Evolutionary conservation across 2,888 invertebrate genomes (phyloP), one percentile per base, ranked within the genome.

Genomic region (Acleris cristana): DNA sequence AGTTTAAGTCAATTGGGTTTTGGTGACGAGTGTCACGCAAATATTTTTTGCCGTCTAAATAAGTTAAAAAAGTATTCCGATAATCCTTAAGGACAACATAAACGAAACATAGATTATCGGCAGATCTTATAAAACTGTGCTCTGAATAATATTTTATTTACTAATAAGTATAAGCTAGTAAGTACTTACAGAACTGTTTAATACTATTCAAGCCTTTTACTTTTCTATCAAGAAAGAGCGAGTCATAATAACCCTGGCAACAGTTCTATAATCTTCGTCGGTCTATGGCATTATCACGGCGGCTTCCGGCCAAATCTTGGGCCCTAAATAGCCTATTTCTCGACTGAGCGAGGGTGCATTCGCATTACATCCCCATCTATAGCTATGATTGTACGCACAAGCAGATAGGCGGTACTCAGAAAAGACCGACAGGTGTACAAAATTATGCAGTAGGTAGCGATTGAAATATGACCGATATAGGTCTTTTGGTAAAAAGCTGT

Each of bases 301-400:
- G 74, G 72, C 78, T 84, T 84, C 84, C 83, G 82, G 83, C 75
- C 76, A 78, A 82, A 83, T 83, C 82, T 84, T 82, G 83, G 80
- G 79, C 84, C 87, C 84, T 79, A 84, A 84, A 86, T 80, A 85
- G 83, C 78, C 83, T 84, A 84, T 87, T 88, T 87, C 81, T 84
- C 85, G 84, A 83, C 74, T 82, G 83, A 84, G 80, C 74, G 86
- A 86, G 88, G 88, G 87, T 82, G 87, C 80, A 79, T 74, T 73
- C 70, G 70, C 73, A 74, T 73, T 61, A 54, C 55, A 40, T 61
- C 58, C 45, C 54, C 57, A n/a, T 34, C 48, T 49, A 49, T 30
- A 54, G 34, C 12, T 52, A 34, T 57, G 45, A 19, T 53, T 18
- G 34, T 55, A 56, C 56, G 51, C 30, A 56, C 23, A 19, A 34